These are phyloP conservation scores for Thymelicus lineola DNA, from an alignment of 2,888 invertebrate species.

Conservation along the genomic window DNA sequence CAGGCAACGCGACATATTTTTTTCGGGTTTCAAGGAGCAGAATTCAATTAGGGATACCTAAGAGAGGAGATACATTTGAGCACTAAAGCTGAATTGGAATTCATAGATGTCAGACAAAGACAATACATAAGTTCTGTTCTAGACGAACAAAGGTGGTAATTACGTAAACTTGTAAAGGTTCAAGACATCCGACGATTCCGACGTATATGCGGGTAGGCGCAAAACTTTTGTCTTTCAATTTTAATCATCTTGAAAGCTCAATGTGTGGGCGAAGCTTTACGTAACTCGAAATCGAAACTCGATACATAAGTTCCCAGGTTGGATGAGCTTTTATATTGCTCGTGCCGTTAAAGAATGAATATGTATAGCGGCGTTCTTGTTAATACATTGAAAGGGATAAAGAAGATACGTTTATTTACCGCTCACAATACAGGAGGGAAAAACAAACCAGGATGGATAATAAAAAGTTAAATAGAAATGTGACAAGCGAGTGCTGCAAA, in stretches of 20 bases:
- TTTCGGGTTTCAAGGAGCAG: too few species aligned
- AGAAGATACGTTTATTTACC: slow-evolving; percentile 5
- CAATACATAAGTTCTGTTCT: not conserved
- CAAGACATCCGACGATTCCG: slow-evolving; percentile 2
- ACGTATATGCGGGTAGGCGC: slow-evolving; percentile 15
- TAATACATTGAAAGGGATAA: slow-evolving; percentile 3
- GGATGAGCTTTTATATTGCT: slow-evolving; percentile 30
- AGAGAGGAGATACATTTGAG: too few species aligned
- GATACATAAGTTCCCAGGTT: slow-evolving; percentile 27
- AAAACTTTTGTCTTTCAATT: slow-evolving; percentile 36
- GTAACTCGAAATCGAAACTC: slow-evolving; percentile 38
- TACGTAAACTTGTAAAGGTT: slow-evolving; percentile 21
- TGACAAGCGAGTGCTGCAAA: not conserved
- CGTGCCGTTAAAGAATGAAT: slow-evolving; percentile 21
- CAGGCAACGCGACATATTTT: too few species aligned
- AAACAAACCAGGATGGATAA: slow-evolving; percentile 1
- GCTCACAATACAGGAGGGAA: not conserved
- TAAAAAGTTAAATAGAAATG: not conserved
- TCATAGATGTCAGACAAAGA: too few species aligned
- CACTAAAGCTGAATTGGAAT: too few species aligned
- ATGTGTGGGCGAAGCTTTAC: slow-evolving; percentile 38
- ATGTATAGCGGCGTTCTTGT: slow-evolving; percentile 15
- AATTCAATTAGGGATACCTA: too few species aligned
- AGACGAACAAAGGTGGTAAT: slow-evolving; percentile 29
- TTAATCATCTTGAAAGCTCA: slow-evolving; percentile 38